A percentile compares a stretch with the other conserved stretches of the same genome.
These are phyloP conservation scores for Probosciger aterrimus DNA, from an alignment of 2,113 vertebrate species.

Conservation along the genomic window DNA sequence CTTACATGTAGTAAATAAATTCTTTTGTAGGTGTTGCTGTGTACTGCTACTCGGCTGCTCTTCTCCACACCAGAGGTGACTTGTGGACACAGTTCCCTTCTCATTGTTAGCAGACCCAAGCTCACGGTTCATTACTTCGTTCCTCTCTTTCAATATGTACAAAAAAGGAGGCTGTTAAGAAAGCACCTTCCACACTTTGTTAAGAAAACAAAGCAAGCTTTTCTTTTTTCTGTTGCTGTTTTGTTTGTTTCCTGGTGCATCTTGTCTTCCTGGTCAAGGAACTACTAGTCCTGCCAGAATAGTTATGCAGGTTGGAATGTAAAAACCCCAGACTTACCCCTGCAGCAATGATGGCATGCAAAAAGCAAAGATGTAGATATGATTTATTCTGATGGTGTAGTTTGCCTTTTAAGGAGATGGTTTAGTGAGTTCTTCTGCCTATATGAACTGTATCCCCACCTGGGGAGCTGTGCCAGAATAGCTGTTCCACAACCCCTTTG, in stretches of 20 bases:
- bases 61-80: neutral
- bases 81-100: neutral
- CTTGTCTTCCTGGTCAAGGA: conserved; percentile 3
- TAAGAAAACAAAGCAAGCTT: neutral
- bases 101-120: neutral
- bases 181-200: neutral
- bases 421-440: conserved; percentile 25
- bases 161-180: neutral
- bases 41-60: neutral
- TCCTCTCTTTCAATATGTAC: neutral
- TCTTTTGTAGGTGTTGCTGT: neutral
- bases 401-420: conserved; percentile 53
- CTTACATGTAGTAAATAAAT: neutral
- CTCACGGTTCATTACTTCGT: neutral
- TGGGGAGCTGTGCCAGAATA: conserved; percentile 49
- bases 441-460: conserved; percentile 19
- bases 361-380: conserved; percentile 9
- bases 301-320: conserved; percentile 24
- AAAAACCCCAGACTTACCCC: conserved; percentile 26
- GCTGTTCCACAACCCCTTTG: conserved; percentile 23
- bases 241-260: neutral
- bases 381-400: conserved; percentile 24
- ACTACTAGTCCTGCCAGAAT: neutral
- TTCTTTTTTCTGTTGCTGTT: neutral
- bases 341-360: conserved; percentile 2